Conservation (phyloP, 2,113 vertebrate species). For the Orthonyx spaldingii region DNA sequence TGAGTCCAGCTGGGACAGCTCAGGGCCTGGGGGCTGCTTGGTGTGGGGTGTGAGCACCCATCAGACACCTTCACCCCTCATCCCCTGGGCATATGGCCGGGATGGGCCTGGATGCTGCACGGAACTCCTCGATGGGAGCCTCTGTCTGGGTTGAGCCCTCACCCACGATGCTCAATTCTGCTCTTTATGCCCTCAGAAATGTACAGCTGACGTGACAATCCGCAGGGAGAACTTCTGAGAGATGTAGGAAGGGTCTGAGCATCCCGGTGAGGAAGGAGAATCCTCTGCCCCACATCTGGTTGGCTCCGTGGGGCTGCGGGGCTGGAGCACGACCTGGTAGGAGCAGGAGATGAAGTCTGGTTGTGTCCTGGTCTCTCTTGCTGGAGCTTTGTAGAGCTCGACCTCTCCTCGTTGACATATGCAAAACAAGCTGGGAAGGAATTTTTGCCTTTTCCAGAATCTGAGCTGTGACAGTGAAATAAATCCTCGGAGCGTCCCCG, state of each 20-base stretch:
- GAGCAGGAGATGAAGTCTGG: background rate
- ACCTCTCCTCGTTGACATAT: background rate
- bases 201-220: fast-evolving
- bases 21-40: fast-evolving
- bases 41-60: background rate
- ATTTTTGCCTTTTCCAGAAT: background rate
- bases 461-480: background rate
- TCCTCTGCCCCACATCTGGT: background rate
- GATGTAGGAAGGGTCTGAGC: fast-evolving
- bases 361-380: background rate
- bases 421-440: background rate
- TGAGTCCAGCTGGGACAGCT: fast-evolving
- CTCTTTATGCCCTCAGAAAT: background rate
- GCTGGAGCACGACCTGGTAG: background rate
- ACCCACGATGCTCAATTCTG: fast-evolving
- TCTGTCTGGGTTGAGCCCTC: fast-evolving
- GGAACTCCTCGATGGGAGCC: background rate
- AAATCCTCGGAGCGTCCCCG: background rate
- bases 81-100: fast-evolving
- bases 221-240: background rate
- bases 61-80: background rate
- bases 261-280: background rate
- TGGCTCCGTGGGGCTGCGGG: background rate
- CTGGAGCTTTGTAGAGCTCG: background rate
- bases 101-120: background rate